Conservation (phyloP, 2,888 invertebrate species). For the Chymomyza amoena region DNA sequence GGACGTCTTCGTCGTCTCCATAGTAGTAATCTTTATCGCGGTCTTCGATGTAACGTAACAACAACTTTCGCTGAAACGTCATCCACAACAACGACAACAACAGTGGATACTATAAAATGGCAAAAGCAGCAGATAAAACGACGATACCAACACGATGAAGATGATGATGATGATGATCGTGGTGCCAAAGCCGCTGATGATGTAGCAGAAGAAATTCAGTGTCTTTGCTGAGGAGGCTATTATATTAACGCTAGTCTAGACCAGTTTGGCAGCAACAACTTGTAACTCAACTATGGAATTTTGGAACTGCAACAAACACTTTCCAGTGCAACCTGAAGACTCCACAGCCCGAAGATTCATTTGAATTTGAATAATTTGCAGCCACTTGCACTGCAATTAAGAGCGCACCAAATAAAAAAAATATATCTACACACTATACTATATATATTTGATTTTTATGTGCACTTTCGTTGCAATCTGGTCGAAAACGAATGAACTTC, state of each 20-base stretch:
- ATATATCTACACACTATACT: too few relatives aligned
- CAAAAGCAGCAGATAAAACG: constrained; percentile 59
- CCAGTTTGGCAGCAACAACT: constrained; percentile 45
- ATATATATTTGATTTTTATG: constrained; percentile 49
- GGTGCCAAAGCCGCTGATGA: constrained; percentile 26
- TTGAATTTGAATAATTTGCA: constrained; percentile 65
- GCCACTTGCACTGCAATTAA: constrained; percentile 67
- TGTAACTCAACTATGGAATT: not conserved
- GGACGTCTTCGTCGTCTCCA: not conserved
- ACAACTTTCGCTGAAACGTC: constrained; percentile 73
- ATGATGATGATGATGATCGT: constrained; percentile 5
- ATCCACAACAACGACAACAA: constrained; percentile 38
- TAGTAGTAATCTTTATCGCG: not conserved
- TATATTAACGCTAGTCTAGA: constrained; percentile 58
- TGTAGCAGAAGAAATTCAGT: constrained; percentile 53
- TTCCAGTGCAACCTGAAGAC: not conserved
- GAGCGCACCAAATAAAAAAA: constrained; percentile 45
- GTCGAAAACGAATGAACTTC: not conserved
- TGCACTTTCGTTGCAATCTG: constrained; percentile 28
- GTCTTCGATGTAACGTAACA: constrained; percentile 58
- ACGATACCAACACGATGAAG: constrained; percentile 16
- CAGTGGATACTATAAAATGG: constrained; percentile 48
- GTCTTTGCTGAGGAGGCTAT: constrained; percentile 33
- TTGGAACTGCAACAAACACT: constrained; percentile 32
- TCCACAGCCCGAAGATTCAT: not conserved